Conservation (phyloP, 2,113 vertebrate genomes). For the Coptodon rendalli region DNA sequence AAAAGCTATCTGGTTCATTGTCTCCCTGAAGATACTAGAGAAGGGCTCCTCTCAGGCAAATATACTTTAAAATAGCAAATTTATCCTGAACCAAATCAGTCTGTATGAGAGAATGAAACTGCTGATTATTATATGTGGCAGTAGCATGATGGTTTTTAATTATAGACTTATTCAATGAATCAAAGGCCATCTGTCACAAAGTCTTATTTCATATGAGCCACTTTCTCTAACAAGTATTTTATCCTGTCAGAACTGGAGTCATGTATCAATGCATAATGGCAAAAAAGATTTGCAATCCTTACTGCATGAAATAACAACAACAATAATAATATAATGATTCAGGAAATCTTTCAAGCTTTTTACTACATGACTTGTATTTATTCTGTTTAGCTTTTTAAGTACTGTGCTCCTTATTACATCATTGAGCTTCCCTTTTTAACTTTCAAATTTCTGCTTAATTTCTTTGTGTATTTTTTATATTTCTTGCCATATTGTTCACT, state of each 20-base stretch:
- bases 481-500: not conserved
- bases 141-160: not conserved
- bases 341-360: not conserved
- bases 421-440: not conserved
- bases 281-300: not conserved
- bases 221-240: not conserved
- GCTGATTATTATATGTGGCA: not conserved
- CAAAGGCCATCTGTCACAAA: not conserved
- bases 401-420: not conserved
- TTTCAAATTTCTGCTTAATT: not conserved
- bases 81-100: not conserved
- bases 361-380: not conserved
- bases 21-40: constrained; percentile 45
- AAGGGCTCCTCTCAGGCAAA: not conserved
- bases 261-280: not conserved
- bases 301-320: not conserved
- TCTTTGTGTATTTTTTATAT: not conserved
- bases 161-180: not conserved
- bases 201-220: not conserved
- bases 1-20: constrained; percentile 35
- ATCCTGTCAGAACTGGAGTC: not conserved
- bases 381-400: not conserved
- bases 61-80: not conserved
- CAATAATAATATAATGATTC: not conserved
- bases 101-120: not conserved